Base-by-base conservation (phyloP, 2,888 invertebrate species). In the Pristionchus exspectatus region DNA sequence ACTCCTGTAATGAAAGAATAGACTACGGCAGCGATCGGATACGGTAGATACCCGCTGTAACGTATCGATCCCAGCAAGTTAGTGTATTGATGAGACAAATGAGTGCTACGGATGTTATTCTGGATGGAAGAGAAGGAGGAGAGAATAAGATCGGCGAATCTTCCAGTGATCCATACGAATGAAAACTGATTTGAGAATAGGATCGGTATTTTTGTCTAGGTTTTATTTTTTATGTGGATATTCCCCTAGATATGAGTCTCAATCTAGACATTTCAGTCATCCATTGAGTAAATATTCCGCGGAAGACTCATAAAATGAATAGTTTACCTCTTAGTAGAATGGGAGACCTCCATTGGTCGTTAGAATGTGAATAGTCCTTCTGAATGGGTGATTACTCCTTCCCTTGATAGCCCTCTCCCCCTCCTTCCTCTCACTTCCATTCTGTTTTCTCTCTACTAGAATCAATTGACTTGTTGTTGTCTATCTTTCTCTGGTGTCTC, bases 11-110 rank as follows among this genome's bases (percentile, higher is more conserved):
- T 1, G 27, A 21, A 59, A 33, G 59, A 27, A 63, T 21, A 9
- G 56, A 87, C 66, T 87, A 63, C 63, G 24, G 30, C 18, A 69
- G n/a, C 1, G n/a, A 44, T 44, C 7, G n/a, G 27, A 50, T 27
- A 44, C 69, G 38, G 56, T 69, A n/a, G n/a, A n/a, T n/a, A 87
- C 87, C 50, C 0, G 63, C 85, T 16, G 85, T 85, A 14, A 38
- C 33, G 33, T 85, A 85, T 63, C 85, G 56, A 50, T 85, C 85
- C 85, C 85, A 85, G 21, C 38, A 63, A n/a, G 85, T 85, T 1
- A 85, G 85, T 3, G 50, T 21, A 38, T 87, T 87, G 44, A 87
- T 38, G 69, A 66, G 50, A 38, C 66, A 86, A 33, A 63, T 24
- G 12, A 87, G 87, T 24, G 50, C 27, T 24, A 87, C 44, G n/a